Evolutionary conservation across 2,888 invertebrate genomes (phyloP).

Genomic region (Miltochrista miniata): DNA sequence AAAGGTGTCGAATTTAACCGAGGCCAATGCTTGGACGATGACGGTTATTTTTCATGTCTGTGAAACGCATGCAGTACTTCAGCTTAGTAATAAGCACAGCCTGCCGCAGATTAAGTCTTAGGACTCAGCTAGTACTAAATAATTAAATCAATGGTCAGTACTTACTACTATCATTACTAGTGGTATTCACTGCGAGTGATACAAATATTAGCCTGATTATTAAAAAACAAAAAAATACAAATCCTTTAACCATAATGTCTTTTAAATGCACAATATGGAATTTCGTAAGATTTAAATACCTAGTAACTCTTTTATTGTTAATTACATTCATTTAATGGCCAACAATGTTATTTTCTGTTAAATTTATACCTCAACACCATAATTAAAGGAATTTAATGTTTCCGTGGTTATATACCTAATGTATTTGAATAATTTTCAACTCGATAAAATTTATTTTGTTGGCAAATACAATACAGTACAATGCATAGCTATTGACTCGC

Average conservation of each 20-base stretch:
- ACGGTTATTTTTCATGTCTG: too few species aligned
- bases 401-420: background rate
- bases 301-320: background rate
- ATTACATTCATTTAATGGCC: background rate
- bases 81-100: too few species aligned
- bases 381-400: background rate
- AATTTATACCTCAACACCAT: constrained; percentile 9
- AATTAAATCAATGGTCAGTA: too few species aligned
- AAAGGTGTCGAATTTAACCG: too few species aligned
- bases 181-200: background rate
- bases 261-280: background rate
- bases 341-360: constrained; percentile 8
- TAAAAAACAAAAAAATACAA: constrained; percentile 13
- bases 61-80: too few species aligned
- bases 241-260: constrained; percentile 14
- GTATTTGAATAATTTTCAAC: too few species aligned
- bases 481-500: too few species aligned
- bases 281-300: background rate
- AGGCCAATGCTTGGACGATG: too few species aligned
- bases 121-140: too few species aligned
- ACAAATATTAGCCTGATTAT: constrained; percentile 6
- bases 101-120: too few species aligned
- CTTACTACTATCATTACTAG: constrained; percentile 4
- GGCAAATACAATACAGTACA: too few species aligned
- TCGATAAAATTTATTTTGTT: too few species aligned